A percentile compares a stretch with the other conserved stretches of the same genome.
These are phyloP conservation scores for Zeuzera pyrina DNA, from an alignment of 2,888 invertebrate genomes.

Conservation along the genomic window DNA sequence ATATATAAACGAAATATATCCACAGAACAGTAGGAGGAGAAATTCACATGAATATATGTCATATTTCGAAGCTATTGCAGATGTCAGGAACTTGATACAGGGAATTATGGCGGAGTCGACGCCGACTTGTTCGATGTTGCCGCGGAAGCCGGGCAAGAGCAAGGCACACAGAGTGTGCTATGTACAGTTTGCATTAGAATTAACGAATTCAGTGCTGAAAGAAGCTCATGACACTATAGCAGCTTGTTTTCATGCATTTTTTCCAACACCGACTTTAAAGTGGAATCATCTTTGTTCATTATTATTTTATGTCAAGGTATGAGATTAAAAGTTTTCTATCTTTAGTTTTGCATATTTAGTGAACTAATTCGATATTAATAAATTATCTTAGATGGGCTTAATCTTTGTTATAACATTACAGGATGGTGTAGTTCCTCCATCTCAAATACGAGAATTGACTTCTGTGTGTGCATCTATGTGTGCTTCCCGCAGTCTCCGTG, in stretches of 20 bases:
- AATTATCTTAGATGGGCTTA: too few relatives aligned
- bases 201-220: conserved; percentile 83
- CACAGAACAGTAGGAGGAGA: conserved; percentile 74
- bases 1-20: conserved; percentile 94
- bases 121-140: conserved; percentile 47
- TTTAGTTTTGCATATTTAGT: too few relatives aligned
- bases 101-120: conserved; percentile 84
- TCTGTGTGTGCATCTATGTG: conserved; percentile 91
- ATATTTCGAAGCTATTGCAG: conserved; percentile 89
- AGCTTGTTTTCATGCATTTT: conserved; percentile 95
- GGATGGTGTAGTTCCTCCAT: conserved; percentile 44
- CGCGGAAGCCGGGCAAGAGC: conserved; percentile 44
- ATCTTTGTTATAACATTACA: conserved; percentile 21
- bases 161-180: conserved; percentile 53
- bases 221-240: conserved; percentile 94
- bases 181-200: conserved; percentile 67
- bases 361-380: too few relatives aligned
- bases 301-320: conserved; percentile 78
- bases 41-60: conserved; percentile 79
- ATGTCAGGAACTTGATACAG: conserved; percentile 85
- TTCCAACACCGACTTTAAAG: conserved; percentile 92
- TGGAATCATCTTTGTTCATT: conserved; percentile 93
- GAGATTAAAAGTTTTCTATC: too few relatives aligned
- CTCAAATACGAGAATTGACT: conserved; percentile 44
- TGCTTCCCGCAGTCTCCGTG: conserved; percentile 61